Evolutionary conservation across 2,888 invertebrate genomes (phyloP), one percentile per base, ranked within the genome.

Genomic region (Drosophila prolongata): DNA sequence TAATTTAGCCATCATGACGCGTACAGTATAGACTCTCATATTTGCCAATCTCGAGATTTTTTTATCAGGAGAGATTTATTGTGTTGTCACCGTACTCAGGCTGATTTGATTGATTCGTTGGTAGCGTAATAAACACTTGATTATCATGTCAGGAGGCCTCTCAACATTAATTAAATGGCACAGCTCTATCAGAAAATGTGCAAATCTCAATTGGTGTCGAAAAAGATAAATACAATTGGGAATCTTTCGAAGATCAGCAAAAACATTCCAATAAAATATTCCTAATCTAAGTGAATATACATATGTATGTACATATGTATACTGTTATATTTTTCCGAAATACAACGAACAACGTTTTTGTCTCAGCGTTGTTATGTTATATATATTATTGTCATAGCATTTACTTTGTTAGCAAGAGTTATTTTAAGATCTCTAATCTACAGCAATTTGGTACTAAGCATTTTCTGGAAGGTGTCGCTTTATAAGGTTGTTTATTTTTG

Each of bases 81-180:
- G 8, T 9, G 35, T 27, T 6, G 11, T 13, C 1, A 43, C 13
- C n/a, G 35, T 50, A 19, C 16, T 52, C 19, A 16, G 9, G 10
- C 1, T 42, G 14, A 16, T 67, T 66, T 76, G 76, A 80, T 76
- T 64, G 43, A 46, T 16, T 64, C 62, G 38, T 40, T 50, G 42
- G n/a, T 34, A 14, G 27, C 55, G 38, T 38, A 42, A 71, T 82
- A 72, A 85, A 67, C 53, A 73, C 58, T 70, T 76, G 68, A 76
- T 77, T 75, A 79, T 72, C 70, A 69, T 72, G 74, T 75, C 74
- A 60, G 37, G 38, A 57, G 24, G 42, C 68, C 66, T 72, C 69
- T 69, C 56, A 62, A 47, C 69, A 52, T 78, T 71, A 76, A 70
- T 78, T 71, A 62, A 69, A 71, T 70, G 80, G 74, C 69, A 50